Evolutionary conservation across 2,888 invertebrate genomes (phyloP).

Genomic region (Caenorhabditis doughertyi): DNA sequence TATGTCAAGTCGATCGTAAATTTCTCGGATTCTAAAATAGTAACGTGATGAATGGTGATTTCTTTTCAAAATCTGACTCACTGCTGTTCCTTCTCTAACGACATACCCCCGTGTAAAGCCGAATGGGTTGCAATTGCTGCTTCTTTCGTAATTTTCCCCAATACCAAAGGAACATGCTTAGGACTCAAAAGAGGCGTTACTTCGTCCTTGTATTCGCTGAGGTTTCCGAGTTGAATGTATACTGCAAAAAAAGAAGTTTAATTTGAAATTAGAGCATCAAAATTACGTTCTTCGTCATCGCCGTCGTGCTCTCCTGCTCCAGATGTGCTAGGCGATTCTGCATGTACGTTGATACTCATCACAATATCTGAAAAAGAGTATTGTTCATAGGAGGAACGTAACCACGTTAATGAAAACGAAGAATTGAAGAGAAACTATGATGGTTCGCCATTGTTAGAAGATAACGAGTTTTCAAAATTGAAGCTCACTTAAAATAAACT

Average conservation of each 20-base stretch:
- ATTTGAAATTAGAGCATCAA: background rate
- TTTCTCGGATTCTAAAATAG: slow-evolving; percentile 83
- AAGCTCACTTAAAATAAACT: too few species aligned
- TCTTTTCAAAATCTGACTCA: slow-evolving; percentile 29
- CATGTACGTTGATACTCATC: slow-evolving; percentile 12
- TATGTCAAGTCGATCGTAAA: slow-evolving; percentile 93
- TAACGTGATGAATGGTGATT: background rate
- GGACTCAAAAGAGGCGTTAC: slow-evolving; percentile 49
- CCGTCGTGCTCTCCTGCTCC: slow-evolving; percentile 34
- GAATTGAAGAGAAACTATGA: background rate
- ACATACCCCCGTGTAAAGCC: slow-evolving; percentile 71
- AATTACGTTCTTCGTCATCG: slow-evolving; percentile 24
- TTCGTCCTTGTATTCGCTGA: slow-evolving; percentile 46
- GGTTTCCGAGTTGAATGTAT: slow-evolving; percentile 44
- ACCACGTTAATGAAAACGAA: background rate
- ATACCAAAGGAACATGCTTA: slow-evolving; percentile 42
- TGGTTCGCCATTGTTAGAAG: too few species aligned
- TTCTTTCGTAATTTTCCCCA: slow-evolving; percentile 71
- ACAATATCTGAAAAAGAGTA: background rate
- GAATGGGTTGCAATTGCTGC: slow-evolving; percentile 80
- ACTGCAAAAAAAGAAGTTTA: slow-evolving; percentile 24
- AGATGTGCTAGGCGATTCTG: slow-evolving; percentile 31
- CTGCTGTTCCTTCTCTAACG: slow-evolving; percentile 75
- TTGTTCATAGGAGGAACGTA: background rate
- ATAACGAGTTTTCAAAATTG: too few species aligned